Evolutionary conservation across 2,888 invertebrate genomes (phyloP).

Genomic region (Oscheius sp.): DNA sequence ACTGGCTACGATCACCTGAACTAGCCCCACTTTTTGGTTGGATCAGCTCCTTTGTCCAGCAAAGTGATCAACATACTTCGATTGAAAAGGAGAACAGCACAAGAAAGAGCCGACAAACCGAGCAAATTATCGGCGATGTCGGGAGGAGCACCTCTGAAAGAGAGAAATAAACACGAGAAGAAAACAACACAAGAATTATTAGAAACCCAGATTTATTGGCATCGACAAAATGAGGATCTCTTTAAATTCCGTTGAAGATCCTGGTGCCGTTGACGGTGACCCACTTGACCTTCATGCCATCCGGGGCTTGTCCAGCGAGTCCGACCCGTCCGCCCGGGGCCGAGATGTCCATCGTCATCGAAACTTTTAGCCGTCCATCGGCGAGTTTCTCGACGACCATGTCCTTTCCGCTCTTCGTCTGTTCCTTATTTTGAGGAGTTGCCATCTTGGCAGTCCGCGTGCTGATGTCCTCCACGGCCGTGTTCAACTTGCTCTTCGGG

Average conservation of each 20-base stretch:
- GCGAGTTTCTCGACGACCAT: constrained; percentile 9
- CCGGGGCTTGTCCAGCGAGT: background rate
- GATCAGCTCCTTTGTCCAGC: constrained; percentile 54
- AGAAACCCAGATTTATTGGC: too few species aligned
- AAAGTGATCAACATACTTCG: constrained; percentile 50
- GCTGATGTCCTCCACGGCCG: background rate
- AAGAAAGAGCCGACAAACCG: constrained; percentile 51
- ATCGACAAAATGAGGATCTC: too few species aligned
- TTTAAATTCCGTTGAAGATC: background rate
- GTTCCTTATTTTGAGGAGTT: background rate
- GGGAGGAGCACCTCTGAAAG: constrained; percentile 40
- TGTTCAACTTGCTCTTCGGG: background rate
- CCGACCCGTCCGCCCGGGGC: constrained; percentile 17
- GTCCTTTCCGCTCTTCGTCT: background rate
- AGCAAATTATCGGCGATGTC: constrained; percentile 49
- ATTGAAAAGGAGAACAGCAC: constrained; percentile 41
- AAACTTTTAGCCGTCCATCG: constrained; percentile 7
- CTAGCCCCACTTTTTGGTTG: constrained; percentile 34
- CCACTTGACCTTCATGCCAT: constrained; percentile 9
- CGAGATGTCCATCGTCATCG: constrained; percentile 16
- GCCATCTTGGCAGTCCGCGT: background rate
- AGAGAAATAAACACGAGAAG: background rate
- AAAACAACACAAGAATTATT: too few species aligned
- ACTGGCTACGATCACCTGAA: background rate
- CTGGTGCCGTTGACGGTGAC: background rate